Conservation (phyloP, 2,113 vertebrate genomes). For the Caranx ignobilis region DNA sequence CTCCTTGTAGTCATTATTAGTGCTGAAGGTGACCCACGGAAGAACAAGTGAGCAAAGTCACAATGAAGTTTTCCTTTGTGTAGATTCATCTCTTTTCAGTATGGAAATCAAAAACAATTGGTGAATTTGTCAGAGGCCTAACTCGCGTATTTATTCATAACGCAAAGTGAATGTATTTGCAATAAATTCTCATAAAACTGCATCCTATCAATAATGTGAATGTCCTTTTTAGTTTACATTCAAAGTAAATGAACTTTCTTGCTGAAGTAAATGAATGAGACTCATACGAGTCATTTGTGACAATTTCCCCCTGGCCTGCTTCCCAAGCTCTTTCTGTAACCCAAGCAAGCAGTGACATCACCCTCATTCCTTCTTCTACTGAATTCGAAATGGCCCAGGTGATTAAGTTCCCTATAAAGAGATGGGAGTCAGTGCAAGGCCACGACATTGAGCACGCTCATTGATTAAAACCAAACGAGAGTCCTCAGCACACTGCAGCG, state of each 20-base stretch:
- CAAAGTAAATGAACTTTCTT: slow-evolving; percentile 67
- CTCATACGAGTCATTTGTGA: slow-evolving; percentile 63
- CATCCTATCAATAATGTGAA: slow-evolving; percentile 64
- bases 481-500: slow-evolving; percentile 33
- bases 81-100: slow-evolving; percentile 1
- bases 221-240: slow-evolving; percentile 65
- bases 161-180: slow-evolving; percentile 59
- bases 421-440: slow-evolving; percentile 72
- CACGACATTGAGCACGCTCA: slow-evolving; percentile 74
- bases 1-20: slow-evolving; percentile 38
- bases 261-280: slow-evolving; percentile 57
- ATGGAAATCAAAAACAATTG: slow-evolving; percentile 38
- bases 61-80: slow-evolving; percentile 23
- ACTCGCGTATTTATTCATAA: slow-evolving; percentile 51
- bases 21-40: slow-evolving; percentile 67
- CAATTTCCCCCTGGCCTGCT: slow-evolving; percentile 63
- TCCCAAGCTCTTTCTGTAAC: slow-evolving; percentile 79
- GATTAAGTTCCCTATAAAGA: slow-evolving; percentile 78
- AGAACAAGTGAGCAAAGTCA: slow-evolving; percentile 29
- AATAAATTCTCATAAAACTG: slow-evolving; percentile 62
- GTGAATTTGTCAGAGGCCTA: slow-evolving; percentile 44
- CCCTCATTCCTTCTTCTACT: slow-evolving; percentile 66
- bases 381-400: slow-evolving; percentile 76
- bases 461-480: slow-evolving; percentile 80
- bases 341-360: slow-evolving; percentile 77